Conservation (phyloP, 2,888 invertebrate species). For the Micropterix aruncella region DNA sequence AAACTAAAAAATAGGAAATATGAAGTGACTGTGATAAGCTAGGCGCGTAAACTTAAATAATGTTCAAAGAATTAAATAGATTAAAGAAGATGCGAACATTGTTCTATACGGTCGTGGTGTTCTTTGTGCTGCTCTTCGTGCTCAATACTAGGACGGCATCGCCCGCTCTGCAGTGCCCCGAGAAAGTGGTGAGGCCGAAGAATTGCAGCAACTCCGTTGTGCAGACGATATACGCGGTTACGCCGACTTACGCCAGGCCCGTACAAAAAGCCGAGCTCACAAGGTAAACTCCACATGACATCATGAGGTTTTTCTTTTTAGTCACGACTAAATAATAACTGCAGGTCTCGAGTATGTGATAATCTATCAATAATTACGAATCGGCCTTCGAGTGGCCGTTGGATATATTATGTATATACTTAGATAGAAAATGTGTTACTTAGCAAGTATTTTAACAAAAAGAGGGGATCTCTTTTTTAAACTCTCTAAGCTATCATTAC, state of each 20-base stretch:
- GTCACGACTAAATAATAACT: too few relatives aligned
- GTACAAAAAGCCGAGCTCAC: slow-evolving; percentile 92
- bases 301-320: too few relatives aligned
- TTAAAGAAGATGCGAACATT: not conserved
- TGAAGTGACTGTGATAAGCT: not conserved
- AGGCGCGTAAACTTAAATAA: not conserved
- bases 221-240: slow-evolving; percentile 70
- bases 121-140: not conserved
- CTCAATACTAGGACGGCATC: not conserved
- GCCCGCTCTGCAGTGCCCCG: not conserved
- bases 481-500: too few relatives aligned
- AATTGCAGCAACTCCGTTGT: not conserved
- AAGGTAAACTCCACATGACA: slow-evolving; percentile 30
- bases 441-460: too few relatives aligned
- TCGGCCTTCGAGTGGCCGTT: too few relatives aligned
- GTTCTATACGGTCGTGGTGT: not conserved
- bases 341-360: too few relatives aligned
- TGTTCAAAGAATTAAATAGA: not conserved
- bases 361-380: too few relatives aligned
- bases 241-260: slow-evolving; percentile 79
- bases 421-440: too few relatives aligned
- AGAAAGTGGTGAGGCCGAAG: not conserved
- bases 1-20: too few relatives aligned
- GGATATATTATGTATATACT: too few relatives aligned
- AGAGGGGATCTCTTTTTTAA: too few relatives aligned